phyloP scores from a whole-genome alignment of 2,888 invertebrate species.

The Formica aserva region DNA sequence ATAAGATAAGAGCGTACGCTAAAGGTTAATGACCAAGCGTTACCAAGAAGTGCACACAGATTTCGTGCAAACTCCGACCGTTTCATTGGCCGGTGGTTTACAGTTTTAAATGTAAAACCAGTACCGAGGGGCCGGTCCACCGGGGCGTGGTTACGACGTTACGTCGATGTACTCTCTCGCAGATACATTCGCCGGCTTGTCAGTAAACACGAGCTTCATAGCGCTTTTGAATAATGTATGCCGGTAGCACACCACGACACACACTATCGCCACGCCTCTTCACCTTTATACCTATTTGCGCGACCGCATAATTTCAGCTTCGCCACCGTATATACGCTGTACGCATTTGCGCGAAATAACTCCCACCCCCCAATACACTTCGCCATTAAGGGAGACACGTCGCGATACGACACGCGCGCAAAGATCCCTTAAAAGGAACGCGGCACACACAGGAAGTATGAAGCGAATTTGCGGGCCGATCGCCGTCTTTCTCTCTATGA shows the following conservation, averaged over 20 bases:
- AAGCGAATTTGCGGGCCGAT: constrained; percentile 31
- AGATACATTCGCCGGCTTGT: constrained; percentile 81
- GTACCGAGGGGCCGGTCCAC: constrained; percentile 78
- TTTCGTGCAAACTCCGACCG: constrained; percentile 60
- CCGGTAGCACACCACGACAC: constrained; percentile 66
- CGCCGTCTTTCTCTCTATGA: constrained; percentile 24
- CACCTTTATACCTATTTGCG: constrained; percentile 54
- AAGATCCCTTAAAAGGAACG: background rate
- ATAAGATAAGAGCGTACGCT: constrained; percentile 36
- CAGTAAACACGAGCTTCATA: constrained; percentile 82
- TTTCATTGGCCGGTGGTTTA: constrained; percentile 70
- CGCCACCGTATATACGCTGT: background rate
- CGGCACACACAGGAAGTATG: background rate
- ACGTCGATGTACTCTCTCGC: constrained; percentile 78
- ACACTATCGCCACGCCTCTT: constrained; percentile 71
- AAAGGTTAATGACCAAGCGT: constrained; percentile 67
- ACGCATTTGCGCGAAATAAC: constrained; percentile 48
- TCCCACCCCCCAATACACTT: background rate
- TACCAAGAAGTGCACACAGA: constrained; percentile 51
- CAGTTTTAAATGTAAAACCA: constrained; percentile 80
- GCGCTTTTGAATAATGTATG: constrained; percentile 84
- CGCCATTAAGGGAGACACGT: background rate
- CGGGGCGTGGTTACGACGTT: constrained; percentile 82
- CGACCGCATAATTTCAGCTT: constrained; percentile 44
- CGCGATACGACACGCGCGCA: constrained; percentile 12